These are phyloP conservation scores for Scaptodrosophila lebanonensis DNA, from an alignment of 1,140 invertebrate genomes.

Conservation along the genomic window DNA sequence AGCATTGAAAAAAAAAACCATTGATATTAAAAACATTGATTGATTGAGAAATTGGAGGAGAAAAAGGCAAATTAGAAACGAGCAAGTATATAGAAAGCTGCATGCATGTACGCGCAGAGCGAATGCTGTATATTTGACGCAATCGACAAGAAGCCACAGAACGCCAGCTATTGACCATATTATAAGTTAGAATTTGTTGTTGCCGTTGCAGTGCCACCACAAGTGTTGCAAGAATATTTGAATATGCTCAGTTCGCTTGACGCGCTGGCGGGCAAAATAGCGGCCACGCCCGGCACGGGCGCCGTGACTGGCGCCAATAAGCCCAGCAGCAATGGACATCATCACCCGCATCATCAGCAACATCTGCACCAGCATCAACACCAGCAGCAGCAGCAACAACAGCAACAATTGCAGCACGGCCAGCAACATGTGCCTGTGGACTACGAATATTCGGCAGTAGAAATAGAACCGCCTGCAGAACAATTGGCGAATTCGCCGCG, in stretches of 20 bases:
- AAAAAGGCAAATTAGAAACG: not conserved
- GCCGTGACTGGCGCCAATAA: slow-evolving; percentile 50
- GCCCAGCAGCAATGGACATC: slow-evolving; percentile 37
- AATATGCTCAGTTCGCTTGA: slow-evolving; percentile 87
- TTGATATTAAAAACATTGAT: no score
- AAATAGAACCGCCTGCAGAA: slow-evolving; percentile 62
- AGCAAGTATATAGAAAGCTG: not conserved
- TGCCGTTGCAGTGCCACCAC: slow-evolving; percentile 1
- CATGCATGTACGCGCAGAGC: not conserved
- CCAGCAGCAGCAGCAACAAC: not conserved
- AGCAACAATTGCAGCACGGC: slow-evolving; percentile 10
- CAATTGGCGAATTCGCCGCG: slow-evolving; percentile 62
- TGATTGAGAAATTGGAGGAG: not conserved
- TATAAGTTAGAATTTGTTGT: no score
- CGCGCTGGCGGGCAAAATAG: slow-evolving; percentile 88
- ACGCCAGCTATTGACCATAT: no score
- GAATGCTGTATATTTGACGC: no score
- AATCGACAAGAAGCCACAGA: no score
- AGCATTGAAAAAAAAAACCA: not conserved
- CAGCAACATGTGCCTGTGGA: slow-evolving; percentile 29
- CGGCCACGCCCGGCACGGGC: slow-evolving; percentile 73
- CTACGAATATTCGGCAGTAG: slow-evolving; percentile 62
- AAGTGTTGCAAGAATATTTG: not conserved
- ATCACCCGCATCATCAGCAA: slow-evolving; percentile 49
- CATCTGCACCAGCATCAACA: slow-evolving; percentile 32